phyloP scores from a whole-genome alignment of 53 echinoderm and acorn worm genomes.

The Holothuria scabra region DNA sequence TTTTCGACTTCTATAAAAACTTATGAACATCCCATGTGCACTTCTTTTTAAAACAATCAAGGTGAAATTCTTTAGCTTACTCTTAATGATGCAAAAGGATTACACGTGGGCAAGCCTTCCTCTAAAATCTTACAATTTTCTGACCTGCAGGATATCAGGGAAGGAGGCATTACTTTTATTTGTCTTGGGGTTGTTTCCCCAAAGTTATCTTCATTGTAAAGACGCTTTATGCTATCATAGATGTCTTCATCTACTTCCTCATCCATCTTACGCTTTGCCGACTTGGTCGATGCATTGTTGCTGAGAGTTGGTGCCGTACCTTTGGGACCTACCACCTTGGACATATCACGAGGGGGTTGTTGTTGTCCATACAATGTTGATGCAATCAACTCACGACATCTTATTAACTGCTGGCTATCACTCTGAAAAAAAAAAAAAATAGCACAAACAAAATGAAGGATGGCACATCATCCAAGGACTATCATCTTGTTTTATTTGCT shows the following conservation, averaged over 20 bases:
- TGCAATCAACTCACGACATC: conserved; percentile 91
- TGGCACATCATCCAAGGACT: too few species aligned
- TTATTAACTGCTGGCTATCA: conserved; percentile 87
- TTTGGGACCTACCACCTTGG: conserved; percentile 67
- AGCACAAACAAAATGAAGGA: too few species aligned
- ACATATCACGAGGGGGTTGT: conserved; percentile 46
- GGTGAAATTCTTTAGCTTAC: conserved; percentile 63
- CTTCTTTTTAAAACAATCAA: neutral
- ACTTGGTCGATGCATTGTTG: conserved; percentile 37
- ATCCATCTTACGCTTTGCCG: conserved; percentile 84
- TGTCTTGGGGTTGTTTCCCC: conserved; percentile 46
- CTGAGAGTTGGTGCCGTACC: conserved; percentile 44
- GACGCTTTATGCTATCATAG: conserved; percentile 91
- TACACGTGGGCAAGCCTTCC: conserved; percentile 71
- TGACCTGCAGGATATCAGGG: conserved; percentile 72
- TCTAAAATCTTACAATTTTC: conserved; percentile 73
- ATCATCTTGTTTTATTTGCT: too few species aligned
- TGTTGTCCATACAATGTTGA: conserved; percentile 76
- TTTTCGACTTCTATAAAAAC: too few species aligned
- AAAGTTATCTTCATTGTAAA: conserved; percentile 81
- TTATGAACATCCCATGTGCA: too few species aligned
- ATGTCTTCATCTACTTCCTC: conserved; percentile 70
- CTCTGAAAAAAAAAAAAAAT: conserved; percentile 64
- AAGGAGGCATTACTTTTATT: conserved; percentile 41
- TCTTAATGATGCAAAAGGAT: conserved; percentile 81